phyloP scores from a whole-genome alignment of 2,888 invertebrate species.

The Diaprepes abbreviatus region DNA sequence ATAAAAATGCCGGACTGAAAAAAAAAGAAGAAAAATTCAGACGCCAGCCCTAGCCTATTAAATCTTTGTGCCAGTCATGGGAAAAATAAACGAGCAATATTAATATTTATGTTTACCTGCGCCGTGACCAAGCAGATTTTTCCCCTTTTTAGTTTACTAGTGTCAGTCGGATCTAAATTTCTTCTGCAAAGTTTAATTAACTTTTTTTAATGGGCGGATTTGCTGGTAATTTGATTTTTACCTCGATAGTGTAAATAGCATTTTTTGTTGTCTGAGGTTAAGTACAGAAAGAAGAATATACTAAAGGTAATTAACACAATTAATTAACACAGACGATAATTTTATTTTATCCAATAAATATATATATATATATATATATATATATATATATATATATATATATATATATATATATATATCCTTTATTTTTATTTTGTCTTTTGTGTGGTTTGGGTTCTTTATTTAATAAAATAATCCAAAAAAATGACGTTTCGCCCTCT shows the following conservation, averaged over 20 bases:
- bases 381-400: no score
- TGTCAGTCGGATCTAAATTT: slow-evolving; percentile 30
- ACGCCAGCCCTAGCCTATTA: slow-evolving; percentile 43
- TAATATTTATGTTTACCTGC: slow-evolving; percentile 52
- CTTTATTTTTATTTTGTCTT: no score
- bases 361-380: no score
- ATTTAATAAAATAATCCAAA: no score
- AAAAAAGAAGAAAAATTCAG: slow-evolving; percentile 26
- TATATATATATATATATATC: no score
- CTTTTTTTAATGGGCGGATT: slow-evolving; percentile 2
- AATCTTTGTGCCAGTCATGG: slow-evolving; percentile 45
- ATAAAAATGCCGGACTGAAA: slow-evolving; percentile 7
- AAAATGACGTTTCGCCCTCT: no score
- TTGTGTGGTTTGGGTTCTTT: no score
- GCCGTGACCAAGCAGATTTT: slow-evolving; percentile 46
- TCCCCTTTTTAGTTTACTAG: slow-evolving; percentile 46
- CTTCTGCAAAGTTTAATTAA: slow-evolving; percentile 43
- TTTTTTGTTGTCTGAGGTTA: not conserved
- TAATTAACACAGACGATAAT: no score
- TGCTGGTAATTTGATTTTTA: slow-evolving; percentile 1
- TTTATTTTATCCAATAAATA: no score
- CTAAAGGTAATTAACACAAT: no score
- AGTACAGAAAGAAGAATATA: no score
- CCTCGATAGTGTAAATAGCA: not conserved
- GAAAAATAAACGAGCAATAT: slow-evolving; percentile 47